Conservation (phyloP, 2,888 invertebrate species). For the Drosophila maculinotata region DNA sequence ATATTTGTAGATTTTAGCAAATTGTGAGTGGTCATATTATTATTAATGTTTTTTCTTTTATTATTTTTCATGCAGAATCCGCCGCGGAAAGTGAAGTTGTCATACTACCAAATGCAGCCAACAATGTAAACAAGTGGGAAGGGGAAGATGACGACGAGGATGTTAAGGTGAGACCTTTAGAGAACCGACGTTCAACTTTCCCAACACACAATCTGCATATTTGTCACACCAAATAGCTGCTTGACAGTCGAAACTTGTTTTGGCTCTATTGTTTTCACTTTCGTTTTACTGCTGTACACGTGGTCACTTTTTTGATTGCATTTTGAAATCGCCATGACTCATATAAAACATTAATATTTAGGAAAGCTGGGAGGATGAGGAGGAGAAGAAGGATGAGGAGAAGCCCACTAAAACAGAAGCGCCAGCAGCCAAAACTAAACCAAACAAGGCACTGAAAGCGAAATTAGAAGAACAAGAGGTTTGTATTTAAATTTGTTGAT, state of each 20-base stretch:
- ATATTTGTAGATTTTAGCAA: constrained; percentile 50
- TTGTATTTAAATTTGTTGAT: constrained; percentile 45
- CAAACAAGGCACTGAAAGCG: constrained; percentile 91
- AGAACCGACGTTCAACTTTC: constrained; percentile 6
- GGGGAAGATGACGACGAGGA: constrained; percentile 95
- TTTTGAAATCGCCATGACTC: constrained; percentile 21
- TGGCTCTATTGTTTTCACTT: constrained; percentile 56
- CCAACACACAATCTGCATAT: constrained; percentile 11
- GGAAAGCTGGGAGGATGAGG: constrained; percentile 98
- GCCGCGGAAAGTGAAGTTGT: constrained; percentile 87
- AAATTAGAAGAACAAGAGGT: constrained; percentile 96
- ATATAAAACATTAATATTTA: constrained; percentile 82
- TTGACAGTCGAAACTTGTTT: constrained; percentile 54
- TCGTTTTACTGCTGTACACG: constrained; percentile 72
- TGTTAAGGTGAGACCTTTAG: constrained; percentile 88
- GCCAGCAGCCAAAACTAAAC: constrained; percentile 88
- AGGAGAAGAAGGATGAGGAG: constrained; percentile 91
- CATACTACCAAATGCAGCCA: constrained; percentile 89
- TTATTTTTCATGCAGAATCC: constrained; percentile 75
- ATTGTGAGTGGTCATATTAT: constrained; percentile 19
- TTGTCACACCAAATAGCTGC: constrained; percentile 16
- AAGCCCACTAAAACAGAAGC: constrained; percentile 87
- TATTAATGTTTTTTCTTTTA: constrained; percentile 31
- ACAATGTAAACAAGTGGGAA: constrained; percentile 91
- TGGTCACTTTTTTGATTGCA: constrained; percentile 65